phyloP scores from a whole-genome alignment of 2,113 vertebrate genomes.

The Lasiurus borealis region DNA sequence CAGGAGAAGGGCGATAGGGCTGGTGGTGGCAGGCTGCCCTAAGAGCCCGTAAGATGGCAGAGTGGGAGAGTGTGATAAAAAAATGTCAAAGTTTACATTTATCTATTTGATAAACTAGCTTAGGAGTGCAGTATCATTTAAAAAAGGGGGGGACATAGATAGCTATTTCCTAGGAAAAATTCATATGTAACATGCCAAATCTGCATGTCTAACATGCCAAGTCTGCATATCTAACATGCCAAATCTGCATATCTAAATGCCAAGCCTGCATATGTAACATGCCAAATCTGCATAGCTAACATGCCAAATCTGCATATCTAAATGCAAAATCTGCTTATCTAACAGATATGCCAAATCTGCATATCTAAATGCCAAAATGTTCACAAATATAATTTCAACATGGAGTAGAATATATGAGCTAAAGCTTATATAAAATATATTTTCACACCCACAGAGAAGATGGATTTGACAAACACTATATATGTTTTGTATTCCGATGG shows the following conservation, averaged over 20 bases:
- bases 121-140: background rate
- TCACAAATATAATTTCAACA: slow-evolving; percentile 7
- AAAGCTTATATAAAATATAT: background rate
- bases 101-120: background rate
- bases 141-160: background rate
- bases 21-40: too few species aligned
- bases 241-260: background rate
- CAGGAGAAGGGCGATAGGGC: background rate
- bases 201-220: background rate
- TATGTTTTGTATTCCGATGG: background rate
- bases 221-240: background rate
- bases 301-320: background rate
- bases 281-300: background rate
- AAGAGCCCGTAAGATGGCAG: background rate
- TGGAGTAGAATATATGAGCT: background rate
- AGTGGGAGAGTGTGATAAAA: background rate
- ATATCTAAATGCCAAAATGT: background rate
- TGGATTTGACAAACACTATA: background rate
- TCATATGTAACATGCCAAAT: background rate
- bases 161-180: background rate
- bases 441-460: slow-evolving; percentile 4
- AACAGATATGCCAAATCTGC: background rate
- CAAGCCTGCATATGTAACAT: too few species aligned
- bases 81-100: background rate
- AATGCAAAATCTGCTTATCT: background rate